Conservation (phyloP, 2,888 invertebrate species). For the Caenorhabditis angaria region DNA sequence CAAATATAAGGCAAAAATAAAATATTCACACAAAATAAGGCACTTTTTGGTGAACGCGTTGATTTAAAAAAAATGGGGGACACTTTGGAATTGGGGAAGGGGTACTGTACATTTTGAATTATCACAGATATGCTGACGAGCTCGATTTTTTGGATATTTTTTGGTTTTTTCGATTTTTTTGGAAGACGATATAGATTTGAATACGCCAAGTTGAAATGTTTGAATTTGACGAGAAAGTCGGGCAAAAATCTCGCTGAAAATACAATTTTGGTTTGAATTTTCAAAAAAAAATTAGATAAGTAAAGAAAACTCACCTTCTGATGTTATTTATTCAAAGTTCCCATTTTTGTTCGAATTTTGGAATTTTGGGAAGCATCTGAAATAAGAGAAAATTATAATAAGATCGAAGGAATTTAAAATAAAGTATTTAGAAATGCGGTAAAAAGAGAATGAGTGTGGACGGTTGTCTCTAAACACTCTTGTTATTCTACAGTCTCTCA, state of each 20-base stretch:
- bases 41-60: slow-evolving; percentile 15
- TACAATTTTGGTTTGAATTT: too few species aligned
- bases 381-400: too few species aligned
- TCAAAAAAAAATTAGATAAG: too few species aligned
- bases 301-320: too few species aligned
- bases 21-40: slow-evolving; percentile 9
- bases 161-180: not conserved
- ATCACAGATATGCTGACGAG: slow-evolving; percentile 4
- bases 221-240: not conserved
- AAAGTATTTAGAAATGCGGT: not conserved
- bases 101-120: not conserved
- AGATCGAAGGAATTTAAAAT: too few species aligned
- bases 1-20: slow-evolving; percentile 7
- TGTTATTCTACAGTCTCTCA: too few species aligned
- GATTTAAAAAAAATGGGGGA: not conserved
- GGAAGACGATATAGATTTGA: not conserved
- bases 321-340: too few species aligned
- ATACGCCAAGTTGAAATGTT: not conserved
- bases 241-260: slow-evolving; percentile 4
- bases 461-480: too few species aligned
- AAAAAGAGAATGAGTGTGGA: not conserved
- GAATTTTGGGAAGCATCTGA: too few species aligned
- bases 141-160: not conserved
- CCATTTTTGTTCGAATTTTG: too few species aligned
- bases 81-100: not conserved